Evolutionary conservation across 2,113 vertebrate species (phyloP).

Genomic region (Synodontis membranacea): DNA sequence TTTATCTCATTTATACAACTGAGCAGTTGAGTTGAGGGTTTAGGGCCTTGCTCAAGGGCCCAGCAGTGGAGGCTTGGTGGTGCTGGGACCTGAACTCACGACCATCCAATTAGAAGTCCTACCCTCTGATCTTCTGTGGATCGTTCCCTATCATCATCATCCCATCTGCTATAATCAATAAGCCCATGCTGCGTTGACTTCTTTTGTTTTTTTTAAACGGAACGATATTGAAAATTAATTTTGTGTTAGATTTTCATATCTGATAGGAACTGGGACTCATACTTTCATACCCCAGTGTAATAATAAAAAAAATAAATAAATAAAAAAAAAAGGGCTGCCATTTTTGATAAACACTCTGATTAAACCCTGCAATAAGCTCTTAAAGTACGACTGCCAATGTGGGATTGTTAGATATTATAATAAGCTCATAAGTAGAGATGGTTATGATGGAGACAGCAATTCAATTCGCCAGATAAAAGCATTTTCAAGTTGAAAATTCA

Average conservation of each 20-base stretch:
- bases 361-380: conserved; percentile 14
- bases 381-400: neutral
- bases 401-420: conserved; percentile 6
- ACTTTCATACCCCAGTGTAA: neutral
- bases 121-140: neutral
- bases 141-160: too few species aligned
- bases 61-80: too few species aligned
- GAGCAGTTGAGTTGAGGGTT: too few species aligned
- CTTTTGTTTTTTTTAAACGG: too few species aligned
- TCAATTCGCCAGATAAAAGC: conserved; percentile 14
- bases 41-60: too few species aligned
- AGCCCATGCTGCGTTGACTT: neutral
- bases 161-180: neutral
- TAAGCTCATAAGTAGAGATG: neutral
- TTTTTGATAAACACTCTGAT: conserved; percentile 7
- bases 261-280: neutral
- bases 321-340: neutral
- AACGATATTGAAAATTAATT: neutral
- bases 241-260: neutral
- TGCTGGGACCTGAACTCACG: too few species aligned
- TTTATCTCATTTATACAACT: too few species aligned
- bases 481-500: neutral
- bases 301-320: neutral
- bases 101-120: too few species aligned
- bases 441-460: neutral